Evolutionary conservation across 2,797 vertebrate species (phyloP), one percentile per base, ranked within the genome.

Genomic region (Dicrostonyx torquatus): DNA sequence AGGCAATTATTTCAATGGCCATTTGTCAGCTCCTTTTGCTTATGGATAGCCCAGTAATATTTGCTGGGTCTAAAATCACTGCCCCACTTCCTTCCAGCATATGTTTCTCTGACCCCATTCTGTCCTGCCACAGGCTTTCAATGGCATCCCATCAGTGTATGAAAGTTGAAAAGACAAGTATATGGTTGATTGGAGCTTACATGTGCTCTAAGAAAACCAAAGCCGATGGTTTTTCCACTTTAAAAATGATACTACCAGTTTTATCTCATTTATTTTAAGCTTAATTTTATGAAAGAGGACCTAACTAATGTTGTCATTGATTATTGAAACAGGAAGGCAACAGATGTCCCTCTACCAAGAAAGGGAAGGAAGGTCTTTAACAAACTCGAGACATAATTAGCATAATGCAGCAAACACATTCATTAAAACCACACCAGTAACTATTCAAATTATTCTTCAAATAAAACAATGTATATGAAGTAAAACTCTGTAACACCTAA

Each of bases 1-100:
- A 96, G n/a, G 34, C 29, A 72, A 93, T 92, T 90, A 93, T 92
- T 95, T 90, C 90, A 92, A 87, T 93, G 70, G 90, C 8, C 29
- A 60, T 62, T 94, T 95, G 82, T 97, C 78, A 90, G 62, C 9
- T 95, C 5, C 40, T 76, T 90, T 68, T 83, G 93, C 17, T 72
- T 62, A 72, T n/a, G 24, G 50, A 50, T 92, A 92, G 37, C 22
- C 31, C 64, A 80, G 43, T 37, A 53, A 55, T 60, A 77, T 70
- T 26, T 24, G 2, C 34, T 80, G 18, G 66, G 40, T 48, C 34
- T 43, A 3, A 82, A 70, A 17, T 70, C 29, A 53, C 34, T 70
- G 26, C 26, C 29, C 78, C 37, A 5, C 1, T 3, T 86, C 45
- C 48, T 95, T 68, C 50, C 10, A 78, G 66, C 15, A 48, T 90